Conservation (phyloP, 2,797 vertebrate genomes). For the Salarias fasciatus region DNA sequence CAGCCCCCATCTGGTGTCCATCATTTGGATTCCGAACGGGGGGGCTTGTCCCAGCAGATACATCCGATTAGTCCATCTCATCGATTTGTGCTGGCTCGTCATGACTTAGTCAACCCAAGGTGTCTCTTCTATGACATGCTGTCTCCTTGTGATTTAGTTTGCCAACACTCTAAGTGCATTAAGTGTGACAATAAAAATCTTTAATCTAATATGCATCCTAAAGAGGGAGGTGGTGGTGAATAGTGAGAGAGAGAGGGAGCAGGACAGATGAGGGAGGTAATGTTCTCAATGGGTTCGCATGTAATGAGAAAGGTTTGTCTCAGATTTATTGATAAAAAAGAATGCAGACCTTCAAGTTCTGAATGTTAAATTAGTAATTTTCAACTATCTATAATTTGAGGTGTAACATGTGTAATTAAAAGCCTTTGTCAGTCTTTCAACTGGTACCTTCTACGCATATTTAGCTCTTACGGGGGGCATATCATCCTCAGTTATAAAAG, state of each 20-base stretch:
- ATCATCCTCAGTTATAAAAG: conserved; percentile 9
- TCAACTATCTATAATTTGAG: conserved; percentile 20
- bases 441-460: conserved; percentile 4
- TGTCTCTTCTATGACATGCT: conserved; percentile 79
- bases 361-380: conserved; percentile 13
- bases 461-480: conserved; percentile 12
- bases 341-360: conserved; percentile 12
- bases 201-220: conserved; percentile 80
- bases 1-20: conserved; percentile 74
- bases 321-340: conserved; percentile 46
- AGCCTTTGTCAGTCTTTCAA: conserved; percentile 24
- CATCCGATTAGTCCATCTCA: conserved; percentile 83
- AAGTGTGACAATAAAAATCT: conserved; percentile 80
- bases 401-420: conserved; percentile 17
- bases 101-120: conserved; percentile 80
- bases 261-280: conserved; percentile 38
- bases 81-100: conserved; percentile 80
- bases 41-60: conserved; percentile 76
- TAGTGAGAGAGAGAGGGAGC: conserved; percentile 49
- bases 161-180: conserved; percentile 79
- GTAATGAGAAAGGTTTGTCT: conserved; percentile 65
- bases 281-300: conserved; percentile 56
- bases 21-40: conserved; percentile 81
- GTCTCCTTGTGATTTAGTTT: conserved; percentile 79
- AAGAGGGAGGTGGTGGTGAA: conserved; percentile 62